Base-by-base conservation (phyloP, 92 coral and sea anemone genomes). In the Metridium senile region DNA sequence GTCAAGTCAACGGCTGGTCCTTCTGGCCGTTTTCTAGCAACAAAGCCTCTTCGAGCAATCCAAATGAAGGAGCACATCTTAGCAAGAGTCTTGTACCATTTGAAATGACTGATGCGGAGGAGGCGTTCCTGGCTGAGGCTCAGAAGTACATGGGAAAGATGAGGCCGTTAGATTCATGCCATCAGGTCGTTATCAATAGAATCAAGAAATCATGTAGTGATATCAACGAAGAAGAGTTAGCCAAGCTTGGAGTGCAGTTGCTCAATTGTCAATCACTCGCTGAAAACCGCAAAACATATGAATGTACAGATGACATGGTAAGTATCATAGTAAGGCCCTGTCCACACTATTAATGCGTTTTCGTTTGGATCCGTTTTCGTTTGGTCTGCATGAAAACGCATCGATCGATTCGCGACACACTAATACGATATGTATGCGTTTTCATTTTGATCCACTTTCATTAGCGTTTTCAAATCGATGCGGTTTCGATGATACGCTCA, bases 181-280 rank as follows among this genome's bases (percentile, higher is more conserved):
- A 96, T 62, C 99, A 96, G 67, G 86, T 96, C 31, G 99, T 96
- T n/a, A 92, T 96, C n/a, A 96, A 93, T 66, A 90, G 99, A 35
- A 87, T 96, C 70, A 85, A 83, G 76, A 96, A 85, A 78, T 92
- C 97, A 0, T 96, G 99, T 72, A 84, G 94, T 19, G 97, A 92
- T 32, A 88, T 96, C 66, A 91, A 93, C 51, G 99, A 96, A 75
- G 99, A 89, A 59, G 97, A 96, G 54, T 86, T 96, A 26, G 99
- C 96, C 0, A 96, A 96, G 76, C 88, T 96, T 52, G 91, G 97
- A 30, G 99, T 96, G 45, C 93, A 91, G 39, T 75, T 96, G 54
- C 77, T 96, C 11, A 96, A 96, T 85, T 96, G 99, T 83, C 99
- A 96, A 74, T 92, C 99, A 32, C 82, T 93, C 35, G 88, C 99